Conservation (phyloP, 2,113 vertebrate species). For the Rhinoptilus africanus region DNA sequence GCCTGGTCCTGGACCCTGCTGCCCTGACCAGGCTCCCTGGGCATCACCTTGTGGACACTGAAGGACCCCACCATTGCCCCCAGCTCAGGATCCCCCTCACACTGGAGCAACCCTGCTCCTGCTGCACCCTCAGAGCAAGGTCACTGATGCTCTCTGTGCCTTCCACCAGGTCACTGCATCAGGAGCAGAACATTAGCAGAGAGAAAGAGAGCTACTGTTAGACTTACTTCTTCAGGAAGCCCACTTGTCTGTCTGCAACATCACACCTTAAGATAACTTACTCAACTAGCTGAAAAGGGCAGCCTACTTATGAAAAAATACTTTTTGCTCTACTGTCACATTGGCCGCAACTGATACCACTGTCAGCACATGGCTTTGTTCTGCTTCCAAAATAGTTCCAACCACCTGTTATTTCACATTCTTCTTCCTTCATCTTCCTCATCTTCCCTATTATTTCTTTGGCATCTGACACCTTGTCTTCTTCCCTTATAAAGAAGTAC, state of each 20-base stretch:
- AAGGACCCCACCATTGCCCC: neutral
- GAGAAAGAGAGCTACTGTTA: neutral
- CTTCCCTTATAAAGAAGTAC: neutral
- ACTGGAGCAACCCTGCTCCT: neutral
- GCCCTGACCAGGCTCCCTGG: neutral
- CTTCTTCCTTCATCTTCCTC: neutral
- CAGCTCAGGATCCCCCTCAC: neutral
- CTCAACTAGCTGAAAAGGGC: neutral
- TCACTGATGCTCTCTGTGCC: neutral
- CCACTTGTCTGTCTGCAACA: neutral
- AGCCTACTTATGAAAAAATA: neutral
- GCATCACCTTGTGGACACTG: neutral
- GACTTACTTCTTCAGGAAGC: neutral
- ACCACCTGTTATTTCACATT: neutral
- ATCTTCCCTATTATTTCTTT: neutral
- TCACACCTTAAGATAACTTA: neutral
- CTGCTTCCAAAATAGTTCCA: neutral
- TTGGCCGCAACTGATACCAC: accelerated
- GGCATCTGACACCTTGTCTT: neutral
- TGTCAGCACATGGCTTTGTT: neutral
- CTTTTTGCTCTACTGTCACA: neutral
- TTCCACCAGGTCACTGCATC: neutral
- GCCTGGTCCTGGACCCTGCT: neutral
- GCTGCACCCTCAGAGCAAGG: neutral
- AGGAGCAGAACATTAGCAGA: neutral